A percentile compares a stretch with the other conserved stretches of the same genome.
Evolutionary conservation across 2,888 invertebrate species (phyloP).

Genomic region (Camponotus fellah): DNA sequence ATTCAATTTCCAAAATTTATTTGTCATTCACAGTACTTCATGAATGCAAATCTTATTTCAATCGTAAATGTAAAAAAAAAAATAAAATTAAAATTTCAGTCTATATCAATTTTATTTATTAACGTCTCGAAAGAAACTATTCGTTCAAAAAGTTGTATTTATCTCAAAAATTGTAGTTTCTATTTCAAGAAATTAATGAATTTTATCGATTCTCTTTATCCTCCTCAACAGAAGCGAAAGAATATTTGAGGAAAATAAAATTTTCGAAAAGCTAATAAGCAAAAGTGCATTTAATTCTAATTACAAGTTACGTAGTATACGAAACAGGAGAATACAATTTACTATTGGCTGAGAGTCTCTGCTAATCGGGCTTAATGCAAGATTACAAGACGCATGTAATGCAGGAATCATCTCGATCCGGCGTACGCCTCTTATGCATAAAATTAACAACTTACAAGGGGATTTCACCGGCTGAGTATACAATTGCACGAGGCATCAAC

Average conservation of each 20-base stretch:
- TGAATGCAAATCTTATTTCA: no score
- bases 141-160: no score
- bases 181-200: no score
- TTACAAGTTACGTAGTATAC: neutral
- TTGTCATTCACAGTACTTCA: no score
- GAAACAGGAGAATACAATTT: slow-evolving; percentile 2
- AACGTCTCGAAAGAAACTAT: no score
- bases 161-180: no score
- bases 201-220: no score
- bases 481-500: slow-evolving; percentile 39
- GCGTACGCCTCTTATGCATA: slow-evolving; percentile 51
- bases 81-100: no score
- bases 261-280: neutral
- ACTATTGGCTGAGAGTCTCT: neutral
- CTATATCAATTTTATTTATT: no score
- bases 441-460: slow-evolving; percentile 55
- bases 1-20: no score
- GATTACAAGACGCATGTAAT: slow-evolving; percentile 42
- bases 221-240: neutral
- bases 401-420: slow-evolving; percentile 39
- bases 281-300: neutral
- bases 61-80: no score
- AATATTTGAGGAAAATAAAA: neutral
- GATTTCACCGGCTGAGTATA: slow-evolving; percentile 53
- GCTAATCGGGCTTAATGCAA: slow-evolving; percentile 13